Evolutionary conservation across 2,113 vertebrate species (phyloP).

Genomic region (Sigmodon hispidus): DNA sequence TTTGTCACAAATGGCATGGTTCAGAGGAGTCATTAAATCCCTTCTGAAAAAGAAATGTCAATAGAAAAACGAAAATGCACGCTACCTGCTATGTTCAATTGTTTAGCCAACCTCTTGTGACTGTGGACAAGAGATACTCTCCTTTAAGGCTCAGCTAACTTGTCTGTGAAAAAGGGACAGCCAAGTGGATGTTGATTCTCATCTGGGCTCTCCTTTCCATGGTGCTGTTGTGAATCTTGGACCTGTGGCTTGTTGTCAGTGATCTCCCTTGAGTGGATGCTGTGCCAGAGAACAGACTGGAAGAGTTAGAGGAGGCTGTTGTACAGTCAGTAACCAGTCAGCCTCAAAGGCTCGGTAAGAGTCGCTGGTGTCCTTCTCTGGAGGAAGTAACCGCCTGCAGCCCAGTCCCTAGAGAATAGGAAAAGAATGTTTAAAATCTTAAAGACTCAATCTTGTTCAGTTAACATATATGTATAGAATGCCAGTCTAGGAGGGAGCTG

Average conservation of each 20-base stretch:
- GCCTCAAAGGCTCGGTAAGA: neutral
- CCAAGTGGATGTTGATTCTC: rapidly evolving
- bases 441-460: neutral
- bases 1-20: neutral
- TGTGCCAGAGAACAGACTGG: rapidly evolving
- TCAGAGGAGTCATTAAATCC: neutral
- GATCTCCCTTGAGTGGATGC: neutral
- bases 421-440: neutral
- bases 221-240: neutral
- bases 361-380: neutral
- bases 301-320: neutral
- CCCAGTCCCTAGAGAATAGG: neutral
- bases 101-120: neutral
- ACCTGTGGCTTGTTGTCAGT: neutral
- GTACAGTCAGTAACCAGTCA: neutral
- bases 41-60: slow-evolving; percentile 12
- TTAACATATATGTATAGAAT: rapidly evolving
- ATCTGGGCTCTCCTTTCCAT: neutral
- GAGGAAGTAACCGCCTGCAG: neutral
- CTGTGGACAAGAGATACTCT: neutral
- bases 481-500: neutral
- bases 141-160: neutral
- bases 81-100: neutral
- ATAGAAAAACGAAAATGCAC: neutral
- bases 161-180: neutral